These are phyloP conservation scores for Cyprinodon tularosa DNA, from an alignment of 2,113 vertebrate genomes.

Conservation along the genomic window DNA sequence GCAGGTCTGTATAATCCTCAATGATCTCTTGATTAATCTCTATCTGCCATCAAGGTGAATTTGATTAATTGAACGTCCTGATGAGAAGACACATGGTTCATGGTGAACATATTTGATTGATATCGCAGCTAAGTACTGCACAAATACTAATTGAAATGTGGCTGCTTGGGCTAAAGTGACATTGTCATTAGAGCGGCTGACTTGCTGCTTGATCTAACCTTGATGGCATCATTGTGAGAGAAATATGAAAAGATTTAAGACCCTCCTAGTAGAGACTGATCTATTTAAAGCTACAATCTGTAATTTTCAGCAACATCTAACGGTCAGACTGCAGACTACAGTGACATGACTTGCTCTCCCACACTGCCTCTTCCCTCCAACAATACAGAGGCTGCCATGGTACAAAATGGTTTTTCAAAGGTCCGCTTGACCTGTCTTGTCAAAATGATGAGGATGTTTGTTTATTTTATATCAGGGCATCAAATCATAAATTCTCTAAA, in stretches of 20 bases:
- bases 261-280: not conserved
- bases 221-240: conserved; percentile 18
- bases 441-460: too few relatives aligned
- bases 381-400: too few relatives aligned
- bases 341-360: too few relatives aligned
- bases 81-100: conserved; percentile 27
- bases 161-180: conserved; percentile 34
- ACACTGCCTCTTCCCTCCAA: too few relatives aligned
- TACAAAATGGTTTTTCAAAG: too few relatives aligned
- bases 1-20: not conserved
- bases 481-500: too few relatives aligned
- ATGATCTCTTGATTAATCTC: conserved; percentile 49
- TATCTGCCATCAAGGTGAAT: conserved; percentile 24
- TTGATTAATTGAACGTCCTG: conserved; percentile 53
- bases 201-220: not conserved
- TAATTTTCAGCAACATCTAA: too few relatives aligned
- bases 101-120: conserved; percentile 44
- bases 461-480: too few relatives aligned
- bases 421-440: too few relatives aligned
- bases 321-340: not conserved
- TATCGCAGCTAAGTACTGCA: conserved; percentile 34
- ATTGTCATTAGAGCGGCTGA: conserved; percentile 48
- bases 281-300: not conserved
- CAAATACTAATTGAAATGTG: conserved; percentile 55
- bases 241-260: conserved; percentile 26